Conservation (phyloP, 2,797 vertebrate species). For the Merluccius polli region DNA sequence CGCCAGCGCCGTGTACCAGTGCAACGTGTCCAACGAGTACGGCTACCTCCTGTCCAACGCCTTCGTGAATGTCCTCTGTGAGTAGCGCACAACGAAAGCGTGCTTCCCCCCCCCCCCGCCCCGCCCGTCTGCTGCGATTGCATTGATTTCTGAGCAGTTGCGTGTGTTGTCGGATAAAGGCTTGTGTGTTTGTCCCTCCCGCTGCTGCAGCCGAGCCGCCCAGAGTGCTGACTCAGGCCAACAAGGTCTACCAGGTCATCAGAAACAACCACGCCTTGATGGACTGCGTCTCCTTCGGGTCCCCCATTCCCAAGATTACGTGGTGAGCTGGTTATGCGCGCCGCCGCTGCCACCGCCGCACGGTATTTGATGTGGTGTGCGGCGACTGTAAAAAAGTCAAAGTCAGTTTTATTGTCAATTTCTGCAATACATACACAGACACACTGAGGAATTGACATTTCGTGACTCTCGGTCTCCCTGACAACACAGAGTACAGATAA, state of each 20-base stretch:
- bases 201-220: conserved; percentile 83
- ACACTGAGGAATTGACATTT: too few species aligned
- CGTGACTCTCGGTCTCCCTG: too few species aligned
- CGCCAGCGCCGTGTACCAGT: conserved; percentile 94
- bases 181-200: background rate
- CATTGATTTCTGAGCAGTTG: conserved; percentile 15
- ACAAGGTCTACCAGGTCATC: conserved; percentile 90
- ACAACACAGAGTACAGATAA: too few species aligned
- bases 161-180: conserved; percentile 23
- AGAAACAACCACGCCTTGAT: conserved; percentile 79
- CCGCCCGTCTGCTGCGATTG: conserved; percentile 7
- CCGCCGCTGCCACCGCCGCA: too few species aligned
- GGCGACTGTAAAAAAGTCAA: too few species aligned
- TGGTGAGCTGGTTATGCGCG: conserved; percentile 74
- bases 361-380: too few species aligned
- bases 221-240: conserved; percentile 83
- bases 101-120: too few species aligned
- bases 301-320: conserved; percentile 87
- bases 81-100: conserved; percentile 48
- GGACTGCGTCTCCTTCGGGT: conserved; percentile 91
- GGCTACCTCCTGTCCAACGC: conserved; percentile 93
- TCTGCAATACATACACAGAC: too few species aligned
- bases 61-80: conserved; percentile 94
- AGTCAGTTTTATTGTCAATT: too few species aligned
- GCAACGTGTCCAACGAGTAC: conserved; percentile 90